These are phyloP conservation scores for Cyphomyrmex costatus DNA, from an alignment of 1,140 invertebrate species.

Conservation along the genomic window DNA sequence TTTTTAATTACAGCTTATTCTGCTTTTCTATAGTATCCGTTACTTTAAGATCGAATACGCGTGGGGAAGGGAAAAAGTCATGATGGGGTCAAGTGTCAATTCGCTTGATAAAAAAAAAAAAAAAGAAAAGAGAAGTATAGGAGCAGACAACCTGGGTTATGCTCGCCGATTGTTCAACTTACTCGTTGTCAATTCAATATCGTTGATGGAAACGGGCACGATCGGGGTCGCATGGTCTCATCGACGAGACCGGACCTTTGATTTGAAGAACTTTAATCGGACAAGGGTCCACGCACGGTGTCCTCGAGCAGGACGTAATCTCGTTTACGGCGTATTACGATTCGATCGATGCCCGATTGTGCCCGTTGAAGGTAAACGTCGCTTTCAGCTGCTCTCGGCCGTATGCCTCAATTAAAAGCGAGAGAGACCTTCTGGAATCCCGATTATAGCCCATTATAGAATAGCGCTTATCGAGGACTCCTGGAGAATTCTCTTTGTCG, in stretches of 20 bases:
- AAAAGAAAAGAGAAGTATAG: not conserved
- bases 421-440: constrained; percentile 49
- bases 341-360: constrained; percentile 52
- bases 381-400: not conserved
- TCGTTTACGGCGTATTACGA: constrained; percentile 54
- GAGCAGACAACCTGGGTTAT: not conserved
- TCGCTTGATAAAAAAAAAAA: constrained; percentile 28
- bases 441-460: constrained; percentile 46
- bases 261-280: constrained; percentile 51
- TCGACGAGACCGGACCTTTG: constrained; percentile 23
- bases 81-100: constrained; percentile 27
- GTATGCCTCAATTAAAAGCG: constrained; percentile 57
- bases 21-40: no score
- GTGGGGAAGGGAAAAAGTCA: constrained; percentile 16
- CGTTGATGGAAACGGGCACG: not conserved
- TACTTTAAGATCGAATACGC: not conserved
- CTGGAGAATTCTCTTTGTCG: constrained; percentile 29
- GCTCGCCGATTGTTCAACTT: constrained; percentile 46
- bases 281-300: constrained; percentile 63
- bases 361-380: constrained; percentile 41
- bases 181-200: constrained; percentile 60
- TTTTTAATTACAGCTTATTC: not conserved
- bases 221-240: not conserved
- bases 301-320: constrained; percentile 48
- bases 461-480: constrained; percentile 25